Evolutionary conservation across 2,888 invertebrate species (phyloP).

Genomic region (Oeneis ivallda): DNA sequence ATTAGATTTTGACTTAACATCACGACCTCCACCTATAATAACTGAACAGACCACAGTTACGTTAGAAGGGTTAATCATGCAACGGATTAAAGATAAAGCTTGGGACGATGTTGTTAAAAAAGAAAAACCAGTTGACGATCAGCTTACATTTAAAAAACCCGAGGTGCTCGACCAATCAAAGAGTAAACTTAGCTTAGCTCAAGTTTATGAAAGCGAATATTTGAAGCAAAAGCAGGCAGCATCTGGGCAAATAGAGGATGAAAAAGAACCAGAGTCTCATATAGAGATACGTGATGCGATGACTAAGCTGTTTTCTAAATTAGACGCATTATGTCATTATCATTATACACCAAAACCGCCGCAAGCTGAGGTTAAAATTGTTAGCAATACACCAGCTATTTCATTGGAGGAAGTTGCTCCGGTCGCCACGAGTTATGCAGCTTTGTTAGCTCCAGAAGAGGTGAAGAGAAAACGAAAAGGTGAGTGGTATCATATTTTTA

Average conservation of each 20-base stretch:
- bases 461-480: constrained; percentile 84
- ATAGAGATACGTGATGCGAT: constrained; percentile 88
- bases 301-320: constrained; percentile 88
- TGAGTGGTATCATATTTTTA: constrained; percentile 41
- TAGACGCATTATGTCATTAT: constrained; percentile 96
- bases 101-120: constrained; percentile 97
- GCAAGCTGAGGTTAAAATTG: constrained; percentile 92
- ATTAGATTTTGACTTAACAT: constrained; percentile 92
- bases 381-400: constrained; percentile 95
- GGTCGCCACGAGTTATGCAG: constrained; percentile 90
- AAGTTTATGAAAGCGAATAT: constrained; percentile 96
- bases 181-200: constrained; percentile 94
- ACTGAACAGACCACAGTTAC: constrained; percentile 94
- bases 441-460: constrained; percentile 96
- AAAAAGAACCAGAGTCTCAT: constrained; percentile 88
- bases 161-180: constrained; percentile 95
- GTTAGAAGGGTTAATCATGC: constrained; percentile 94
- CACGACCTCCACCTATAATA: constrained; percentile 93
- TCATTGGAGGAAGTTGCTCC: constrained; percentile 98
- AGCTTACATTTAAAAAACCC: constrained; percentile 92
- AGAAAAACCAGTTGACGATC: constrained; percentile 90
- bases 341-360: constrained; percentile 95
- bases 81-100: constrained; percentile 94
- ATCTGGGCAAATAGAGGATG: constrained; percentile 81
- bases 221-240: constrained; percentile 84